Evolutionary conservation across 1,140 invertebrate genomes (phyloP).

Genomic region (Oreohelix idahoensis): DNA sequence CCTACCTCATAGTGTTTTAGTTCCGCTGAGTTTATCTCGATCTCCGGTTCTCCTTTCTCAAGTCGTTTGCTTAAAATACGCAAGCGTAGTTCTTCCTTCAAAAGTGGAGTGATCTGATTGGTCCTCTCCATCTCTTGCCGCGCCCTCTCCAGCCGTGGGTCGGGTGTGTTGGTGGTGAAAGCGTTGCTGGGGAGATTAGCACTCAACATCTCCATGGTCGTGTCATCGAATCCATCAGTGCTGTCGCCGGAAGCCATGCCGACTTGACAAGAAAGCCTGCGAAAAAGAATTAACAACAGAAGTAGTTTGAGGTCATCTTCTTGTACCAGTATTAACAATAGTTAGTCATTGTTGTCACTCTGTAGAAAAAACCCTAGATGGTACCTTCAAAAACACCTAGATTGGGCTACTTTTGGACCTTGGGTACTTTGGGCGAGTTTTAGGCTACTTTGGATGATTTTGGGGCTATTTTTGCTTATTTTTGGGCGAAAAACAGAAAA

Average conservation of each 20-base stretch:
- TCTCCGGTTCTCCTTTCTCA: slow-evolving; percentile 36
- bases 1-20: slow-evolving; percentile 28
- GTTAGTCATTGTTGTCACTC: background rate
- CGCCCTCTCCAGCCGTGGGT: slow-evolving; percentile 35
- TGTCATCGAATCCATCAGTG: slow-evolving; percentile 10
- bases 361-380: no score
- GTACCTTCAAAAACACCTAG: no score
- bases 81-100: slow-evolving; percentile 34
- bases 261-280: background rate
- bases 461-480: no score
- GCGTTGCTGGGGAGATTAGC: slow-evolving; percentile 31
- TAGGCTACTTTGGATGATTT: no score
- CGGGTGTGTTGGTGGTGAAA: slow-evolving; percentile 14
- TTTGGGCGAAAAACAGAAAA: no score
- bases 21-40: background rate
- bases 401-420: no score
- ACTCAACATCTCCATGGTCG: slow-evolving; percentile 34
- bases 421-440: no score
- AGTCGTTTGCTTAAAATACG: slow-evolving; percentile 24
- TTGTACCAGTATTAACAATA: background rate
- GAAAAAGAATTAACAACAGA: background rate
- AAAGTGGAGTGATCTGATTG: slow-evolving; percentile 28
- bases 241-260: slow-evolving; percentile 2
- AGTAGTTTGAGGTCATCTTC: background rate
- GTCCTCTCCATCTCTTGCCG: slow-evolving; percentile 9